These are phyloP conservation scores for Chlamydotis undulata DNA, from an alignment of 2,113 vertebrate species.

Conservation along the genomic window DNA sequence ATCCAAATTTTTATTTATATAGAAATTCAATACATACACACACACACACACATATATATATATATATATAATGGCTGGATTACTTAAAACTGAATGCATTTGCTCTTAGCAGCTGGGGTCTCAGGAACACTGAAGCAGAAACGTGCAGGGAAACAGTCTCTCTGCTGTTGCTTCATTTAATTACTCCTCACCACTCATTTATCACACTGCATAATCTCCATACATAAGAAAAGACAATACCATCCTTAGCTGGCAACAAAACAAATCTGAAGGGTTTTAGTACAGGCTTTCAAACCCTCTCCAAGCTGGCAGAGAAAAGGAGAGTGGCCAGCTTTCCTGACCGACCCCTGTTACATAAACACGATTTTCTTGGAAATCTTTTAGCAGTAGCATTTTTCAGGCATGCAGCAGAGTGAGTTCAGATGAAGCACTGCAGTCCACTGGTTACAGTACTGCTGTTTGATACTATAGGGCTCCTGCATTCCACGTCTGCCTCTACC, in stretches of 20 bases:
- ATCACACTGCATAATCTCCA: not conserved
- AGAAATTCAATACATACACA: not conserved
- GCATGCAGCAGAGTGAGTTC: not conserved
- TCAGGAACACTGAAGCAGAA: not conserved
- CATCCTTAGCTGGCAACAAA: not conserved
- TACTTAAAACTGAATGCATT: not conserved
- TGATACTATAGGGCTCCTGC: not conserved
- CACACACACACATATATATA: not conserved
- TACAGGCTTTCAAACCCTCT: not conserved
- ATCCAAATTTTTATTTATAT: not conserved
- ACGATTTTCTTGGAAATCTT: not conserved
- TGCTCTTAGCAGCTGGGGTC: not conserved
- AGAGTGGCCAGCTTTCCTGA: not conserved
- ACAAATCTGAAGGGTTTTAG: not conserved
- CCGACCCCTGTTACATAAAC: not conserved
- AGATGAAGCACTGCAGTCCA: not conserved
- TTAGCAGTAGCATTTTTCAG: not conserved
- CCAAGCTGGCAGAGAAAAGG: not conserved
- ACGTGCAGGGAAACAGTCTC: not conserved
- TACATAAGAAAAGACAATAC: not conserved
- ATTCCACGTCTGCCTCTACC: not conserved
- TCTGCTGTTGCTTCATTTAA: constrained; percentile 6
- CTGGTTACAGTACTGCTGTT: not conserved
- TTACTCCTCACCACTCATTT: not conserved
- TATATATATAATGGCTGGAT: not conserved